Evolutionary conservation across 2,888 invertebrate genomes (phyloP).

Genomic region (Hecatera dysodea): DNA sequence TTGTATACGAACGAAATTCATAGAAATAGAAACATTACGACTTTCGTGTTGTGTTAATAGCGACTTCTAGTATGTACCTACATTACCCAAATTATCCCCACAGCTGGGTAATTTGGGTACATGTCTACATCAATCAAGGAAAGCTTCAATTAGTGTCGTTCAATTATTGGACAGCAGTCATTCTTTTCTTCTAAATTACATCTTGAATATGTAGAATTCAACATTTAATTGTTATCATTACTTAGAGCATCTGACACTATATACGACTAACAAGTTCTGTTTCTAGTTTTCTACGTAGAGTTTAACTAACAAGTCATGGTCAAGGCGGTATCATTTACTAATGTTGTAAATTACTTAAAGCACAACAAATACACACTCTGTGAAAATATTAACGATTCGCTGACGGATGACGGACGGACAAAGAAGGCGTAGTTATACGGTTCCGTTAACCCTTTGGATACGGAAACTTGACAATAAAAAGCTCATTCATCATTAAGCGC

Average conservation of each 20-base stretch:
- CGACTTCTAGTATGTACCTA: not conserved
- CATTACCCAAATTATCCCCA: slow-evolving; percentile 39
- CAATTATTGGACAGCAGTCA: not conserved
- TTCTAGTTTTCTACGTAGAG: not conserved
- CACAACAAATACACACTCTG: too few species aligned
- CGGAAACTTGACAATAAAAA: too few species aligned
- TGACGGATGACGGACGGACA: too few species aligned
- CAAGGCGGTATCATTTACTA: too few species aligned
- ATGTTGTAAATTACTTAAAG: too few species aligned
- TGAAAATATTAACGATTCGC: too few species aligned
- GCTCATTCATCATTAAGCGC: too few species aligned
- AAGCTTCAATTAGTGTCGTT: not conserved
- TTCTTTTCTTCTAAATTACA: slow-evolving; percentile 18
- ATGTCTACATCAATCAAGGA: slow-evolving; percentile 33
- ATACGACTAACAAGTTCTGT: too few species aligned
- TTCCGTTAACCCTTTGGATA: too few species aligned
- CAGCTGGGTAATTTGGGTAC: slow-evolving; percentile 8
- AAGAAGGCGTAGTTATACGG: too few species aligned
- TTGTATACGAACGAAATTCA: not conserved
- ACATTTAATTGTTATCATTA: slow-evolving; percentile 1
- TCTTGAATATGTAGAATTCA: slow-evolving; percentile 7
- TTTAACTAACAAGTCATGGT: slow-evolving; percentile 12
- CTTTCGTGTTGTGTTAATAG: not conserved
- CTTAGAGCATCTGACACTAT: not conserved
- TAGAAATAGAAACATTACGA: not conserved